phyloP scores from a whole-genome alignment of 1,140 invertebrate species.

The Zophobas atratus region DNA sequence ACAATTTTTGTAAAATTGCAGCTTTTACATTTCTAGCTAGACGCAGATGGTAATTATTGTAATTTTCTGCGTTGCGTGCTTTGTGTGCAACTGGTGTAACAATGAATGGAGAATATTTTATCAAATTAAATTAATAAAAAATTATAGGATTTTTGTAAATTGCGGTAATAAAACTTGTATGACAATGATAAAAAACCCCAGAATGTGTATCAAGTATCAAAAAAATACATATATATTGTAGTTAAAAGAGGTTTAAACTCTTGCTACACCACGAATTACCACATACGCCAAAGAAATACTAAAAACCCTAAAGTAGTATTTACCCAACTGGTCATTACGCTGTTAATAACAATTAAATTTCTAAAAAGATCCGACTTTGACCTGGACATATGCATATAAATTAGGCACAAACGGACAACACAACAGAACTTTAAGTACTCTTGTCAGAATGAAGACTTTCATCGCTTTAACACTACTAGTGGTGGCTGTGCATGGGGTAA shows the following conservation, averaged over 20 bases:
- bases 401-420: neutral
- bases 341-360: constrained; percentile 21
- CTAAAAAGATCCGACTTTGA: constrained; percentile 15
- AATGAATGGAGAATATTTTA: too few relatives aligned
- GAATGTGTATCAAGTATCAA: too few relatives aligned
- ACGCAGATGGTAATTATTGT: too few relatives aligned
- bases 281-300: neutral
- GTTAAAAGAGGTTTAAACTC: neutral
- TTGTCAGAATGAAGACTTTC: constrained; percentile 5
- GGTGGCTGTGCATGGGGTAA: constrained; percentile 20
- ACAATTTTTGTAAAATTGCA: constrained; percentile 8
- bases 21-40: neutral
- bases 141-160: too few relatives aligned
- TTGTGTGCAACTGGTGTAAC: too few relatives aligned
- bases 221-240: too few relatives aligned
- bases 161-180: too few relatives aligned
- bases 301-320: constrained; percentile 9
- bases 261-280: neutral
- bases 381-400: constrained; percentile 20
- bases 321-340: neutral
- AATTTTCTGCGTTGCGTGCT: too few relatives aligned
- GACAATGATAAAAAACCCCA: too few relatives aligned
- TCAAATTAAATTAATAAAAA: too few relatives aligned
- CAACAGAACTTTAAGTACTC: constrained; percentile 9
- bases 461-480: constrained; percentile 8